These are phyloP conservation scores for Neosalanx taihuensis DNA, from an alignment of 2,797 vertebrate species.

Conservation along the genomic window DNA sequence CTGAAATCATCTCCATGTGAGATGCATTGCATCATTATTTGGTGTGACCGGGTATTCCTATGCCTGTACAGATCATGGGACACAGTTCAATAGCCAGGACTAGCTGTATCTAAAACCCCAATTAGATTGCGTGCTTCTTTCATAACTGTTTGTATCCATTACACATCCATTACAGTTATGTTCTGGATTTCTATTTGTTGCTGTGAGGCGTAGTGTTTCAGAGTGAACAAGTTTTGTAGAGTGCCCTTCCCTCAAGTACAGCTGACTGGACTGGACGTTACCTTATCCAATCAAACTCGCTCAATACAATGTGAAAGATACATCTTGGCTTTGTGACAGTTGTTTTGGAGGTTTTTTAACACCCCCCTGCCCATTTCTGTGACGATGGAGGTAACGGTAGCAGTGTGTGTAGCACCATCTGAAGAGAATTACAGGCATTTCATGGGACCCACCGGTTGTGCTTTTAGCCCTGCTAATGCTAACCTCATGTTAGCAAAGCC, in stretches of 20 bases:
- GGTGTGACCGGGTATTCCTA: slow-evolving; percentile 31
- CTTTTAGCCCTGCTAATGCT: slow-evolving; percentile 70
- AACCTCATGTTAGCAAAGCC: slow-evolving; percentile 64
- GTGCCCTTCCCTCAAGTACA: slow-evolving; percentile 34
- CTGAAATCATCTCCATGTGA: not conserved
- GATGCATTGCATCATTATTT: slow-evolving; percentile 24
- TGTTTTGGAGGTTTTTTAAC: slow-evolving; percentile 59
- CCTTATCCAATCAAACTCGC: slow-evolving; percentile 44
- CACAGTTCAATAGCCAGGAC: not conserved
- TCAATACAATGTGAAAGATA: slow-evolving; percentile 25
- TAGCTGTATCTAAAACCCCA: slow-evolving; percentile 14
- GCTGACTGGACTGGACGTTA: slow-evolving; percentile 54
- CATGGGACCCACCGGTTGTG: slow-evolving; percentile 78
- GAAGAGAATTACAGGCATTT: slow-evolving; percentile 75
- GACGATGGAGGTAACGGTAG: slow-evolving; percentile 71
- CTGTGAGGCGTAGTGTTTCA: slow-evolving; percentile 27
- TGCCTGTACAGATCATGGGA: not conserved
- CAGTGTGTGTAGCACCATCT: slow-evolving; percentile 72
- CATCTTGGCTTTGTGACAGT: slow-evolving; percentile 33
- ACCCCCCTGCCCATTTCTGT: slow-evolving; percentile 44
- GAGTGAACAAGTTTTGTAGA: slow-evolving; percentile 36
- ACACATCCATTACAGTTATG: slow-evolving; percentile 31
- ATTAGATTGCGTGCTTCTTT: slow-evolving; percentile 28
- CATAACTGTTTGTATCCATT: slow-evolving; percentile 31
- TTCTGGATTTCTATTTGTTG: slow-evolving; percentile 27